phyloP scores from a whole-genome alignment of 2,888 invertebrate genomes.

The Bursaphelenchus okinawaensis region DNA sequence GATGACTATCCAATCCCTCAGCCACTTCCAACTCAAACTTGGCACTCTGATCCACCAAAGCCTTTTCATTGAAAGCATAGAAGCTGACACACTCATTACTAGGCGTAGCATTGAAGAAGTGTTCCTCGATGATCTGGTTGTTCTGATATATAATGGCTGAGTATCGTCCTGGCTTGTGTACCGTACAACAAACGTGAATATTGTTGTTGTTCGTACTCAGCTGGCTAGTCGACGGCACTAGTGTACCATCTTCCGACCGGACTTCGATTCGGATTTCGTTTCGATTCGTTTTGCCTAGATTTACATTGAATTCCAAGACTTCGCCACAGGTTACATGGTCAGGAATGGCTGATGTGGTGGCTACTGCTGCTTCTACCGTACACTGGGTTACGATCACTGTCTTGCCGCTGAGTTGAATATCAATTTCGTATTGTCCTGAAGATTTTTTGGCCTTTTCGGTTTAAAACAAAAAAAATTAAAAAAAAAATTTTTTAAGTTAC shows the following conservation, averaged over 20 bases:
- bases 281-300: conserved; percentile 18
- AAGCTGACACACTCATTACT: conserved; percentile 4
- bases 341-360: conserved; percentile 5
- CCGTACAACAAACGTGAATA: conserved; percentile 15
- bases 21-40: conserved; percentile 28
- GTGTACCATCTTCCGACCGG: conserved; percentile 35
- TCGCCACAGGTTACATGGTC: conserved; percentile 22
- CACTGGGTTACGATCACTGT: conserved; percentile 20
- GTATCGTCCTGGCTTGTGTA: conserved; percentile 10
- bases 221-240: conserved; percentile 35
- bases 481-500: too few relatives aligned
- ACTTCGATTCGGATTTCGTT: conserved; percentile 44
- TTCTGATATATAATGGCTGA: conserved; percentile 18
- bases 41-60: conserved; percentile 29
- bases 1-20: conserved; percentile 32
- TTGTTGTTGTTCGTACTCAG: conserved; percentile 8
- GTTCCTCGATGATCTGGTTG: conserved; percentile 14
- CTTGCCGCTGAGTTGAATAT: conserved; percentile 37
- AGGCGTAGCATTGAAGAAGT: conserved; percentile 16
- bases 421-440: conserved; percentile 45
- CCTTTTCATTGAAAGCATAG: conserved; percentile 17
- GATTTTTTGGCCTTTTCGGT: too few relatives aligned
- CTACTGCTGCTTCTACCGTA: background rate
- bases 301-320: conserved; percentile 26
- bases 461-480: too few relatives aligned